phyloP scores from a whole-genome alignment of 92 coral and sea anemone species.

The Parazoanthus darwini region DNA sequence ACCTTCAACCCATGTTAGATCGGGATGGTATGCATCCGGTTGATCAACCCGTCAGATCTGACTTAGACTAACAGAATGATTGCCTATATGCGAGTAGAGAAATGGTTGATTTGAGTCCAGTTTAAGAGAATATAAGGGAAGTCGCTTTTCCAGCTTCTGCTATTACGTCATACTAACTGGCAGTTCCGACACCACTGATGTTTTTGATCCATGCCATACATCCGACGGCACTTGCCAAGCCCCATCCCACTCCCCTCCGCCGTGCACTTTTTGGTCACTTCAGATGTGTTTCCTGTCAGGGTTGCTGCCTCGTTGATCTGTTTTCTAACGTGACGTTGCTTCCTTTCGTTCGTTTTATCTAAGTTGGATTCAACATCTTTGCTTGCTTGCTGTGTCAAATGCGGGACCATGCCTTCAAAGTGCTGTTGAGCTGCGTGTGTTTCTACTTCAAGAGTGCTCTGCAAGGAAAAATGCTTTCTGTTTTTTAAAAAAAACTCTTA shows the following conservation, averaged over 20 bases:
- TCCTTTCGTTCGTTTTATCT: background rate
- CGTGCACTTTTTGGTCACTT: background rate
- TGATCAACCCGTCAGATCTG: too few species aligned
- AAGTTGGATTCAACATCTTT: background rate
- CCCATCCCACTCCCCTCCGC: background rate
- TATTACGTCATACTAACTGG: constrained; percentile 13
- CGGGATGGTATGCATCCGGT: too few species aligned
- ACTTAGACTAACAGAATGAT: too few species aligned
- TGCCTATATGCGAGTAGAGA: too few species aligned
- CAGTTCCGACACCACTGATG: constrained; percentile 44
- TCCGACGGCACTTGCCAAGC: constrained; percentile 31
- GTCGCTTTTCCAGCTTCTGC: too few species aligned
- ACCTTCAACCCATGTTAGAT: too few species aligned
- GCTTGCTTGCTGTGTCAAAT: background rate
- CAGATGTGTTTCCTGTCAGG: background rate
- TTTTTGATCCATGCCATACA: constrained; percentile 26
- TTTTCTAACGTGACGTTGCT: background rate
- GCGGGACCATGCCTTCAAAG: background rate
- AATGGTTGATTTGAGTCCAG: too few species aligned
- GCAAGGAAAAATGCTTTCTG: background rate
- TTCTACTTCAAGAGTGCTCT: background rate
- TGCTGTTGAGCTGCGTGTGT: background rate
- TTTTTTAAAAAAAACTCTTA: background rate
- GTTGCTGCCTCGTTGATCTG: constrained; percentile 2
- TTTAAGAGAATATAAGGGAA: too few species aligned